A percentile compares a stretch with the other conserved stretches of the same genome.
Conservation (phyloP, 2,888 invertebrate genomes). For the Lymantria dispar region DNA sequence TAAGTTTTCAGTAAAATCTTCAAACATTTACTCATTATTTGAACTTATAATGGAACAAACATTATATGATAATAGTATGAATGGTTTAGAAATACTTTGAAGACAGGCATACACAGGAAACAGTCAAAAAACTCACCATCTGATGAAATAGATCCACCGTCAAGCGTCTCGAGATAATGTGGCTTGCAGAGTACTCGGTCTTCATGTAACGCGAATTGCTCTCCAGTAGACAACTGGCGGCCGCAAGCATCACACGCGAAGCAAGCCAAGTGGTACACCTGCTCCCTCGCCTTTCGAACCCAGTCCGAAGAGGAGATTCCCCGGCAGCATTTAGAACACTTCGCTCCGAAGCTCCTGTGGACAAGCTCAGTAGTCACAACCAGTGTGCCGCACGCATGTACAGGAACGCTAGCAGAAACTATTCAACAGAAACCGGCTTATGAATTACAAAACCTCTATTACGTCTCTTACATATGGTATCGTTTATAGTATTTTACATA, state of each 20-base stretch:
- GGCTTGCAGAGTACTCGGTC: constrained; percentile 97
- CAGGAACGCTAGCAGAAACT: constrained; percentile 10
- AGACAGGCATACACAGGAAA: too few relatives aligned
- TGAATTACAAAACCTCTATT: too few relatives aligned
- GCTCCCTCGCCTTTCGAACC: constrained; percentile 96
- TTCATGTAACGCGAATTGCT: constrained; percentile 98
- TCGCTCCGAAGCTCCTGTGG: constrained; percentile 95
- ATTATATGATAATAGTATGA: too few relatives aligned
- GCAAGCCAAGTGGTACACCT: constrained; percentile 98
- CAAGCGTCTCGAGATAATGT: constrained; percentile 97
- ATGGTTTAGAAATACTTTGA: too few relatives aligned
- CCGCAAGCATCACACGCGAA: constrained; percentile 99
- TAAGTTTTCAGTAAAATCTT: too few relatives aligned
- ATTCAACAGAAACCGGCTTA: background rate
- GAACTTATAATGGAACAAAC: too few relatives aligned
- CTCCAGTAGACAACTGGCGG: constrained; percentile 95
- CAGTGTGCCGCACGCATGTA: constrained; percentile 9
- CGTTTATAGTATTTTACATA: too few relatives aligned
- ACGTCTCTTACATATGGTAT: too few relatives aligned
- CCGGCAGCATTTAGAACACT: constrained; percentile 97
- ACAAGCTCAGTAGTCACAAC: constrained; percentile 29
- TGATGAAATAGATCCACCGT: constrained; percentile 94
- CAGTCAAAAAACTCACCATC: constrained; percentile 86
- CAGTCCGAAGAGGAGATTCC: constrained; percentile 97
- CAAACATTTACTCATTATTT: too few relatives aligned